phyloP scores from a whole-genome alignment of 1,140 invertebrate species.

The Homalodisca vitripennis region DNA sequence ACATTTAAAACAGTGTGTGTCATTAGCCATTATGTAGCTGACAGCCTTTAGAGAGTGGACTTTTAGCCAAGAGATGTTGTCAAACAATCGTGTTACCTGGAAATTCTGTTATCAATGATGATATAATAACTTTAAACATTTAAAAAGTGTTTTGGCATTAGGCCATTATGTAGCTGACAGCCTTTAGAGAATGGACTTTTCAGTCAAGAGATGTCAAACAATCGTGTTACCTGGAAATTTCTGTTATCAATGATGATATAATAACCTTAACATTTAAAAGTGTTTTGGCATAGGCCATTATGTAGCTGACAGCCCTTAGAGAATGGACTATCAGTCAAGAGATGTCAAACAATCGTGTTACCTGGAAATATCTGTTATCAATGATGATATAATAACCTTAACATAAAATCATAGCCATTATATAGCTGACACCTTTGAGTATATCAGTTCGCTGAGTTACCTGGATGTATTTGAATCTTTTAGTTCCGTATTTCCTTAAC shows the following conservation, averaged over 20 bases:
- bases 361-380: too few relatives aligned
- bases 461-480: too few relatives aligned
- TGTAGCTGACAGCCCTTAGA: constrained; percentile 72
- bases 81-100: constrained; percentile 81
- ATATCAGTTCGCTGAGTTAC: too few relatives aligned
- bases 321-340: too few relatives aligned
- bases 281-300: constrained; percentile 76
- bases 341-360: too few relatives aligned
- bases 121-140: constrained; percentile 87
- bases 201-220: too few relatives aligned
- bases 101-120: constrained; percentile 78
- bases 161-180: constrained; percentile 73
- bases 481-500: too few relatives aligned
- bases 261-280: constrained; percentile 82
- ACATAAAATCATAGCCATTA: too few relatives aligned
- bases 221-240: too few relatives aligned
- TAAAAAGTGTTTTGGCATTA: constrained; percentile 77
- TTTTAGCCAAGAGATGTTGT: constrained; percentile 86
- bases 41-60: constrained; percentile 82
- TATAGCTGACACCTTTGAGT: too few relatives aligned
- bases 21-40: constrained; percentile 70
- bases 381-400: too few relatives aligned
- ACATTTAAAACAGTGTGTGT: constrained; percentile 83
- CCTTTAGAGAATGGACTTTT: too few relatives aligned
- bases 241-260: constrained; percentile 88